phyloP scores from a whole-genome alignment of 1,140 invertebrate species.

The Drosophila saltans region DNA sequence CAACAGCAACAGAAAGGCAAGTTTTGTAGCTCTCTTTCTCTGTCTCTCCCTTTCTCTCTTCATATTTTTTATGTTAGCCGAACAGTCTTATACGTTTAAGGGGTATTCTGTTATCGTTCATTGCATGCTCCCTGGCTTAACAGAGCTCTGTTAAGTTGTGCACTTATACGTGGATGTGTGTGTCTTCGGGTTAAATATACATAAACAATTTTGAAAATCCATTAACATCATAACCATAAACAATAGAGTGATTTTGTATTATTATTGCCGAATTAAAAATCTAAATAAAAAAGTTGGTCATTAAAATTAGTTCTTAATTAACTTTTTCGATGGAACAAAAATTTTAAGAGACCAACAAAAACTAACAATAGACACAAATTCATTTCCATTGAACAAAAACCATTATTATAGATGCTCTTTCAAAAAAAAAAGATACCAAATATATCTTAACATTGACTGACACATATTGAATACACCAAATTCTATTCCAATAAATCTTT shows the following conservation, averaged over 20 bases:
- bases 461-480: neutral
- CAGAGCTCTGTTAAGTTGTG: neutral
- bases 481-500: neutral
- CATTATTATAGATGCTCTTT: neutral
- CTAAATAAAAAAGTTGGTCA: slow-evolving; percentile 38
- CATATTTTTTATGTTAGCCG: slow-evolving; percentile 27
- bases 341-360: slow-evolving; percentile 1
- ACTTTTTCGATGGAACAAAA: slow-evolving; percentile 15
- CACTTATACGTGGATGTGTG: neutral
- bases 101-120: neutral
- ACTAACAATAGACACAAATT: slow-evolving; percentile 1
- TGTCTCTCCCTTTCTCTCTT: slow-evolving; percentile 41
- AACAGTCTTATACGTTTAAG: slow-evolving; percentile 62
- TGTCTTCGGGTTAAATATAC: slow-evolving; percentile 9
- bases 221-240: slow-evolving; percentile 66
- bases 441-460: neutral
- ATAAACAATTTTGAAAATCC: slow-evolving; percentile 47
- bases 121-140: slow-evolving; percentile 14
- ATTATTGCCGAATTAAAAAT: slow-evolving; percentile 23
- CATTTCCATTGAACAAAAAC: neutral
- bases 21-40: slow-evolving; percentile 51
- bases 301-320: slow-evolving; percentile 41
- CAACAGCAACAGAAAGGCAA: slow-evolving; percentile 44
- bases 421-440: too few species aligned
- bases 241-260: slow-evolving; percentile 38